Evolutionary conservation across 2,888 invertebrate species (phyloP).

Genomic region (Acanthosepion pharaonis): DNA sequence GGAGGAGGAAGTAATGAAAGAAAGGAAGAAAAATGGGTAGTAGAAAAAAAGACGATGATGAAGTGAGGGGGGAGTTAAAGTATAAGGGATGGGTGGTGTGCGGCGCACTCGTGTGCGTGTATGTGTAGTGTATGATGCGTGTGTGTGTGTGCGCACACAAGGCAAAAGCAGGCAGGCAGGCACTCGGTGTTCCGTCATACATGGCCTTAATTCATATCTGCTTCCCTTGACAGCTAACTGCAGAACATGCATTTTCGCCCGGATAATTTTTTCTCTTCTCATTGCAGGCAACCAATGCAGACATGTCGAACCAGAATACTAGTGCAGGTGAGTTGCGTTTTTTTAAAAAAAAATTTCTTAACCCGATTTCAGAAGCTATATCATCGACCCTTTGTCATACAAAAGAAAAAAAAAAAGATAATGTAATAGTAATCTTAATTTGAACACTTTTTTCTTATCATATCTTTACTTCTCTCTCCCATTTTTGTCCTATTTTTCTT

Average conservation of each 20-base stretch:
- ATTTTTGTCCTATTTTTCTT: not conserved
- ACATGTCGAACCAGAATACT: slow-evolving; percentile 46
- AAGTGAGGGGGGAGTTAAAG: slow-evolving; percentile 24
- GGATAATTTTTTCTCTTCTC: slow-evolving; percentile 46
- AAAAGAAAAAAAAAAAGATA: not conserved
- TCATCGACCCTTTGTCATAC: not conserved
- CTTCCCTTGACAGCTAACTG: slow-evolving; percentile 44
- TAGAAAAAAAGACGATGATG: not conserved
- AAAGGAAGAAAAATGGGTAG: not conserved
- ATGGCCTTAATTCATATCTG: slow-evolving; percentile 44
- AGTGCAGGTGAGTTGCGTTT: slow-evolving; percentile 44
- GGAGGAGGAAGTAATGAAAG: not conserved
- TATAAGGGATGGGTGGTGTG: not conserved
- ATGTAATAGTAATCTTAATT: not conserved
- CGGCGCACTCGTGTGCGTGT: not conserved
- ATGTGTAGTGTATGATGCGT: not conserved
- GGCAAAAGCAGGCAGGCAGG: not conserved
- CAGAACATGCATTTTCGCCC: slow-evolving; percentile 46
- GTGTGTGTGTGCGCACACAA: not conserved
- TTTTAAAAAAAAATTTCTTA: not conserved
- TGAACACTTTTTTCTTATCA: not conserved
- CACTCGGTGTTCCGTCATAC: slow-evolving; percentile 36
- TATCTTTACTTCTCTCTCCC: not conserved
- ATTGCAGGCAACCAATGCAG: slow-evolving; percentile 48
- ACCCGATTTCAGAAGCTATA: not conserved